A percentile compares a stretch with the other conserved stretches of the same genome.
These are phyloP conservation scores for Caenorhabditis wallacei DNA, from an alignment of 2,888 invertebrate species.

Conservation along the genomic window DNA sequence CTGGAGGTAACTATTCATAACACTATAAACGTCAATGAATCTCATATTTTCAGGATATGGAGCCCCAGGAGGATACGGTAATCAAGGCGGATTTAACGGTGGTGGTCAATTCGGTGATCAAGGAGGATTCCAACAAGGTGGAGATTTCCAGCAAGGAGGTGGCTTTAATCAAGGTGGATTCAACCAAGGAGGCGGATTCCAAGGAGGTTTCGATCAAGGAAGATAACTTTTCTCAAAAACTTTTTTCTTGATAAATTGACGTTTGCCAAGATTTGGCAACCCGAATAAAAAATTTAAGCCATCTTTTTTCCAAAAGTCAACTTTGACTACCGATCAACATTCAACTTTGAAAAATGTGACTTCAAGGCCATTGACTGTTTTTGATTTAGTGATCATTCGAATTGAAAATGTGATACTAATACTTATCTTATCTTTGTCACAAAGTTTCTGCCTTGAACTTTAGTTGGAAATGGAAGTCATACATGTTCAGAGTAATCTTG, in stretches of 20 bases:
- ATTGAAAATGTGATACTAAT: too few species aligned
- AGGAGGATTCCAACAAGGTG: conserved; percentile 52
- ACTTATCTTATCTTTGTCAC: too few species aligned
- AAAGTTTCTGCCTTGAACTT: too few species aligned
- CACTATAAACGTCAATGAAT: not conserved
- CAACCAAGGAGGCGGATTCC: conserved; percentile 39
- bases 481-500: too few species aligned
- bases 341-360: too few species aligned
- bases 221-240: not conserved
- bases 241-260: too few species aligned
- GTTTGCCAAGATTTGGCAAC: too few species aligned
- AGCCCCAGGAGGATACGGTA: conserved; percentile 49
- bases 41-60: conserved; percentile 39
- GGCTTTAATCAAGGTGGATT: conserved; percentile 53
- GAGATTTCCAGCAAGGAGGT: conserved; percentile 43
- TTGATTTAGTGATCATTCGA: too few species aligned
- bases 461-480: too few species aligned
- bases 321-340: too few species aligned
- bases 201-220: conserved; percentile 49
- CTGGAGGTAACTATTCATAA: conserved; percentile 27
- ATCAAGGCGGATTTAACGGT: conserved; percentile 32
- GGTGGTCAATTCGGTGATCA: conserved; percentile 19
- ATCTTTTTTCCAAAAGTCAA: not conserved
- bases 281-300: too few species aligned
- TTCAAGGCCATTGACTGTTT: too few species aligned